Conservation (phyloP, 2,888 invertebrate species). For the Lepidocyrtinus sp. region DNA sequence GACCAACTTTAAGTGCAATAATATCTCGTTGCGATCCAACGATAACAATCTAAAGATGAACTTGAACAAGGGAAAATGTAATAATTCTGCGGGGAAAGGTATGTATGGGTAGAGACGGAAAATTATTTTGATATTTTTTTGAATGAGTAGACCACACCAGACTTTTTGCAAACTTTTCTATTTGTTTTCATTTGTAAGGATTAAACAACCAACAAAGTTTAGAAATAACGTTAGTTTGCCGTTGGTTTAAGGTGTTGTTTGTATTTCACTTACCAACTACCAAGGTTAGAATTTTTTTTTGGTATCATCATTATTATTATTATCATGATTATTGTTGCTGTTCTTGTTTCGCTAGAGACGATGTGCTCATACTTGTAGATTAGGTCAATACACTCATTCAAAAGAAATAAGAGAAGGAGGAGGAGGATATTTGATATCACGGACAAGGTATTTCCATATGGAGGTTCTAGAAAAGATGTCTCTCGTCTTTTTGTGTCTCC, state of each 20-base stretch:
- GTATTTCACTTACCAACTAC: neutral
- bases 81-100: conserved; percentile 24
- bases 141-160: conserved; percentile 37
- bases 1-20: conserved; percentile 16
- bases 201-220: neutral
- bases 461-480: neutral
- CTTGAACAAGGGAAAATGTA: conserved; percentile 40
- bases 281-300: conserved; percentile 7
- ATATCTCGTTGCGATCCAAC: conserved; percentile 1
- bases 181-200: conserved; percentile 2
- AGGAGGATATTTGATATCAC: conserved; percentile 62
- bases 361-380: conserved; percentile 31
- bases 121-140: neutral
- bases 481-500: neutral
- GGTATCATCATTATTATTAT: conserved; percentile 23
- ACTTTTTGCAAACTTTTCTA: conserved; percentile 37
- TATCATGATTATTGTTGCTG: conserved; percentile 42
- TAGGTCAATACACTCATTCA: conserved; percentile 62
- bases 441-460: conserved; percentile 40
- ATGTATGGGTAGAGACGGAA: conserved; percentile 7
- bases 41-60: conserved; percentile 60
- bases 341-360: neutral
- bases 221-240: neutral
- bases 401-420: conserved; percentile 38
- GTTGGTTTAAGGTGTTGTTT: neutral